These are phyloP conservation scores for Cladorhizidae sp. DNA, from an alignment of 37 sponge, comb jelly and placozoan species.

Conservation along the genomic window DNA sequence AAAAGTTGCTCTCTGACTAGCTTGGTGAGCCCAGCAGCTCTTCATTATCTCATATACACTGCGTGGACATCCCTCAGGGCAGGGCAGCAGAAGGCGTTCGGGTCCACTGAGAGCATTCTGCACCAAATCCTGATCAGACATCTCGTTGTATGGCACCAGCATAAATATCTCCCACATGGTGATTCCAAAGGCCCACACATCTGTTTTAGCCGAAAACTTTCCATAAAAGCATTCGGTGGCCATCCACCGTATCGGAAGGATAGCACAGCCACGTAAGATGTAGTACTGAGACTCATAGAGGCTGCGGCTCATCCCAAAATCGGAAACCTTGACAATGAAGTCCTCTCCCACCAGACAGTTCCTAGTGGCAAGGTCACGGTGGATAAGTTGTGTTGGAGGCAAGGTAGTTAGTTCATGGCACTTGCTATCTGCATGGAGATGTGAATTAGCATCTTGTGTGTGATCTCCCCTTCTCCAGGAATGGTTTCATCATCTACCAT, in stretches of 20 bases:
- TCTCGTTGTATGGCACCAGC: slow-evolving; percentile 50
- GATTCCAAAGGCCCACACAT: slow-evolving; percentile 82
- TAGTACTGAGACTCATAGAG: slow-evolving; percentile 73
- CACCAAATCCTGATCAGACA: slow-evolving; percentile 63
- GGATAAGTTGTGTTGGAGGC: slow-evolving; percentile 61
- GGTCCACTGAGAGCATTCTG: slow-evolving; percentile 35
- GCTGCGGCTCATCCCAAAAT: slow-evolving; percentile 76
- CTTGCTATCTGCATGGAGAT: slow-evolving; percentile 69
- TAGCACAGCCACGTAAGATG: slow-evolving; percentile 36
- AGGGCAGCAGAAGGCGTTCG: slow-evolving; percentile 7
- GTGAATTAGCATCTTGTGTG: slow-evolving; percentile 34
- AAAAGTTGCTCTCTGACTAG: slow-evolving; percentile 44
- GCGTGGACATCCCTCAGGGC: slow-evolving; percentile 32
- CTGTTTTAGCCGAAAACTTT: slow-evolving; percentile 68
- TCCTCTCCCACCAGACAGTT: slow-evolving; percentile 81
- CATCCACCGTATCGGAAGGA: slow-evolving; percentile 79
- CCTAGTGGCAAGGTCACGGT: slow-evolving; percentile 69
- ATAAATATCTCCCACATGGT: slow-evolving; percentile 79
- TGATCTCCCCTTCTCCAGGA: background rate
- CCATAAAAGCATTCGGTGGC: slow-evolving; percentile 79
- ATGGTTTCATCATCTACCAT: background rate
- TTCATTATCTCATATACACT: slow-evolving; percentile 64
- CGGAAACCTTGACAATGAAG: slow-evolving; percentile 60
- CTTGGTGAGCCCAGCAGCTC: slow-evolving; percentile 52
- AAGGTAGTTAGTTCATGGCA: slow-evolving; percentile 77